Evolutionary conservation across 2,113 vertebrate species (phyloP).

Genomic region (Pterocles burchelli): DNA sequence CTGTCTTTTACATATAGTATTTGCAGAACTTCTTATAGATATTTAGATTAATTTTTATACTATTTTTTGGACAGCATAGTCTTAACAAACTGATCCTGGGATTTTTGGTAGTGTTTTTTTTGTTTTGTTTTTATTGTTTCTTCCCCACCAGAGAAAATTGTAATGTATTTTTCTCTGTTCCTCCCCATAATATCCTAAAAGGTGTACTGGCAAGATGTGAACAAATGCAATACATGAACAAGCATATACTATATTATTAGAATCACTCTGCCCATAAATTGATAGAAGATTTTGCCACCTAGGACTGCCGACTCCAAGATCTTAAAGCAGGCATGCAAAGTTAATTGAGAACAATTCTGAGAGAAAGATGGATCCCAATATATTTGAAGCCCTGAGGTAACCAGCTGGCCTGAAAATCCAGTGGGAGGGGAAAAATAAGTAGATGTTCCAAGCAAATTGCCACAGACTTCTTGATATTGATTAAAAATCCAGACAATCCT

Average conservation of each 20-base stretch:
- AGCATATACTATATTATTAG: not conserved
- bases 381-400: constrained; percentile 65
- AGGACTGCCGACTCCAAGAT: constrained; percentile 4
- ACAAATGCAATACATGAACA: not conserved
- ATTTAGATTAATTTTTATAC: not conserved
- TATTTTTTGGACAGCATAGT: not conserved
- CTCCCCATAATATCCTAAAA: not conserved
- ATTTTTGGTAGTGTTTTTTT: accelerated
- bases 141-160: not conserved
- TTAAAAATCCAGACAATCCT: constrained; percentile 57
- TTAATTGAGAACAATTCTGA: constrained; percentile 56
- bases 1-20: not conserved
- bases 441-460: constrained; percentile 58
- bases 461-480: constrained; percentile 58
- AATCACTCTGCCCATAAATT: not conserved
- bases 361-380: constrained; percentile 55
- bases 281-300: constrained; percentile 1
- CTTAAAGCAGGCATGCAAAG: constrained; percentile 6
- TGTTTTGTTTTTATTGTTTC: not conserved
- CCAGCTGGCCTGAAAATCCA: constrained; percentile 58
- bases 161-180: not conserved
- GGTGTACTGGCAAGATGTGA: not conserved
- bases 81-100: not conserved
- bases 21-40: not conserved
- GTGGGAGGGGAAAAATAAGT: constrained; percentile 59